Base-by-base conservation (phyloP, 2,888 invertebrate species). In the Choreutis nemorana region DNA sequence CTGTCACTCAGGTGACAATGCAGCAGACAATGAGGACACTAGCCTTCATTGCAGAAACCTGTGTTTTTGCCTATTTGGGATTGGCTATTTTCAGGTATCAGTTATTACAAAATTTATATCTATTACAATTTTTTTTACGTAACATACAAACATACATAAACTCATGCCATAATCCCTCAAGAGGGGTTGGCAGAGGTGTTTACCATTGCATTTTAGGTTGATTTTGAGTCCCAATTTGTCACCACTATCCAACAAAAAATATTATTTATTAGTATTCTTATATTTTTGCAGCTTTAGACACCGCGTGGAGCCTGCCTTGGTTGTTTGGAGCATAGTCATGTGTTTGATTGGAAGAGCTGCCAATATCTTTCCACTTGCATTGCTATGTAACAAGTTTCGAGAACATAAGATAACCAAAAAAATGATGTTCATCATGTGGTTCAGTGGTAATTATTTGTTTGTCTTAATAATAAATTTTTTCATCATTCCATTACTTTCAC, bases 371-470 rank as follows among this genome's bases (percentile, higher is more conserved):
- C 98, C 98, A 1, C 72, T 99, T 29, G 94, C 97, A 1, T 84
- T 90, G 50, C 80, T 98, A 20, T 92, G 96, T 30, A 99, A 99
- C 65, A 91, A 91, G 64, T 99, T 98, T 66, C 85, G 97, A 9
- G 95, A 97, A 57, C 97, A 97, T 72, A 96, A 96, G 70, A 98
- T 99, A 33, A 97, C 97, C 1, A 90, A 89, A 61, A 95, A 96
- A 71, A 97, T 96, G 94, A 97, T 97, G 87, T 97, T 97, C 55
- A 96, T 98, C 35, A 98, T 98, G 97, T 98, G 97, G 97, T 97
- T 97, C 63, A 96, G 96, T 62, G 92, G 89, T 87, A 60, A 64
- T 80, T 66, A n/a, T n/a, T n/a, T n/a, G n/a, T n/a, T n/a, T n/a
- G n/a, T n/a, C n/a, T n/a, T n/a, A n/a, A n/a, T n/a, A n/a, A n/a